Base-by-base conservation (phyloP, 2,888 invertebrate species). In the Himalopsyche japonica region DNA sequence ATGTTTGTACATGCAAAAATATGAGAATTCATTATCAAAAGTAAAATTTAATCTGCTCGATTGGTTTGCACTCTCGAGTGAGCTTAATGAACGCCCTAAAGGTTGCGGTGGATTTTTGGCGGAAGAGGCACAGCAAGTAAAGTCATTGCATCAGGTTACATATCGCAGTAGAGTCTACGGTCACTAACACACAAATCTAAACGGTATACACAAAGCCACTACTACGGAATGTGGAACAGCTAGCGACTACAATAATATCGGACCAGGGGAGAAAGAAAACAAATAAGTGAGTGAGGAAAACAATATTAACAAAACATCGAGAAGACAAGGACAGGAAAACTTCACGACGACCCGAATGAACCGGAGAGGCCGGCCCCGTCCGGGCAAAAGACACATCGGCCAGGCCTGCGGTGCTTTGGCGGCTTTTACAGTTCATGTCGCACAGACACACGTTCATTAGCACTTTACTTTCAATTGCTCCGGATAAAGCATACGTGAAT, bases 191-290 rank as follows among this genome's bases (percentile, higher is more conserved):
- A 84, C 84, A 82, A 24, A 78, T 84, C 86, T 85, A 82, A 81
- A 84, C 83, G 82, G 81, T 84, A 84, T 43, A 83, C 86, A 85
- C 76, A 47, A 84, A 87, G 86, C 87, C 80, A 83, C 87, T 86
- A 87, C 87, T 80, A 27, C 78, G 85, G 79, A 76, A 78, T 37
- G 82, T 47, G 77, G 86, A 83, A 86, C 32, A 48, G 80, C 82
- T 81, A 85, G 84, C 80, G 32, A 76, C 85, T 85, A 83, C 80
- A 6, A 78, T 80, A 81, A 76, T 91, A 92, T 91, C 91, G 91
- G 92, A 91, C 91, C 91, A 91, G 91, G 91, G 92, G 91, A 91
- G 90, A 90, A 91, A 91, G 90, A 91, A 90, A 84, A 91, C n/a
- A 90, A 89, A 82, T 77, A 37, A 80, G 79, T 79, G 80, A 83